These are phyloP conservation scores for Halichondria panicea DNA, from an alignment of 37 sponge, comb jelly and placozoan species.

Conservation along the genomic window DNA sequence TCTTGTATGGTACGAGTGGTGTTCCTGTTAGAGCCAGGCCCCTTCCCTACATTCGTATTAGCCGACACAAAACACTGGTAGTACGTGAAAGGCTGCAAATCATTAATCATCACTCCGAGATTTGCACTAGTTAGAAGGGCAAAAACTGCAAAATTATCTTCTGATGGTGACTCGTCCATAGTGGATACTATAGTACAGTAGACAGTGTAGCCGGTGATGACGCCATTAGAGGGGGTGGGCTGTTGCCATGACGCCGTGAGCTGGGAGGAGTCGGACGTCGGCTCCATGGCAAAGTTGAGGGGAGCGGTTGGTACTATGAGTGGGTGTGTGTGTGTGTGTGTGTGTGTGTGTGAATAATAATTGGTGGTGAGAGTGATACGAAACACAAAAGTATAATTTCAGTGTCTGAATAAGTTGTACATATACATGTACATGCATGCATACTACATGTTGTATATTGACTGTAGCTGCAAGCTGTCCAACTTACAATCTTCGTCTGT, in stretches of 20 bases:
- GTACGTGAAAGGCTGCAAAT: too few relatives aligned
- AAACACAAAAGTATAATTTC: not conserved
- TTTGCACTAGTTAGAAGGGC: too few relatives aligned
- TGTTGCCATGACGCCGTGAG: conserved; percentile 19
- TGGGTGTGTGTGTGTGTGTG: not conserved
- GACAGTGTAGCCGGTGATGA: conserved; percentile 29
- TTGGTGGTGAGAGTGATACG: not conserved
- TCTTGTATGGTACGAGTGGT: too few relatives aligned
- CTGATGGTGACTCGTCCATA: conserved; percentile 2
- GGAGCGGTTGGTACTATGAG: conserved; percentile 16
- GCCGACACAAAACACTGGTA: too few relatives aligned
- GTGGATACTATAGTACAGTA: conserved; percentile 4
- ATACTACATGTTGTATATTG: not conserved
- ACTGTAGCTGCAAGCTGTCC: not conserved
- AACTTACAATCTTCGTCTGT: conserved; percentile 34
- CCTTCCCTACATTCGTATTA: too few relatives aligned
- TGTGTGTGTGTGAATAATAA: not conserved
- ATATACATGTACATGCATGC: not conserved
- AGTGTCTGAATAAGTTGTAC: not conserved
- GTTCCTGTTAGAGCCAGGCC: too few relatives aligned
- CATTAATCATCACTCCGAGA: too few relatives aligned
- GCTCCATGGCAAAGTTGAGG: not conserved
- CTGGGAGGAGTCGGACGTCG: not conserved
- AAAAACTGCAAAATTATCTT: too few relatives aligned
- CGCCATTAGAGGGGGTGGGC: conserved; percentile 39